Conservation (phyloP, 2,888 invertebrate genomes). For the Drosophila imparisetae region DNA sequence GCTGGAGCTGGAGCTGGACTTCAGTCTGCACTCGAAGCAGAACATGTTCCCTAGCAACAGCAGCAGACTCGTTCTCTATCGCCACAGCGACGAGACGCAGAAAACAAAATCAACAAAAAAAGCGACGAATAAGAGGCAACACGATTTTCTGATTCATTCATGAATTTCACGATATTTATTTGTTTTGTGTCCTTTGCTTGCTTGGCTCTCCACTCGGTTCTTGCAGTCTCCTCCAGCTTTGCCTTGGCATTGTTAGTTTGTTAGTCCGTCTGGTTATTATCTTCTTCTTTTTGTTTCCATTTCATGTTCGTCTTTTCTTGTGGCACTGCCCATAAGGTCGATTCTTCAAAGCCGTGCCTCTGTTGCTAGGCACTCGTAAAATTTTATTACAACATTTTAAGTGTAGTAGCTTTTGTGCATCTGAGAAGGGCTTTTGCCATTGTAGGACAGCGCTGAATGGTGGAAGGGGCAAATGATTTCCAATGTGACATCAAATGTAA, state of each 20-base stretch:
- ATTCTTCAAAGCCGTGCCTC: slow-evolving; percentile 31
- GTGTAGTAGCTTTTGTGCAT: slow-evolving; percentile 24
- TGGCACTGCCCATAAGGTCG: slow-evolving; percentile 1
- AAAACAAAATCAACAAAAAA: slow-evolving; percentile 4
- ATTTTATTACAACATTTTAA: slow-evolving; percentile 66
- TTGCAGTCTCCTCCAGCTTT: slow-evolving; percentile 8
- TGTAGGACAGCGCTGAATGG: background rate
- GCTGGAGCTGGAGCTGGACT: slow-evolving; percentile 21
- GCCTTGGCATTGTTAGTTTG: slow-evolving; percentile 43
- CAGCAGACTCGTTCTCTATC: slow-evolving; percentile 30
- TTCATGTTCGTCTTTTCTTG: slow-evolving; percentile 9
- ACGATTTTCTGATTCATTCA: slow-evolving; percentile 78
- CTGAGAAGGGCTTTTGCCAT: slow-evolving; percentile 12
- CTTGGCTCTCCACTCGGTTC: slow-evolving; percentile 14
- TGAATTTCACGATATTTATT: slow-evolving; percentile 74
- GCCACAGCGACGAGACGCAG: slow-evolving; percentile 14
- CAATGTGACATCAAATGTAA: slow-evolving; percentile 20
- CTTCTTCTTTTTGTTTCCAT: background rate
- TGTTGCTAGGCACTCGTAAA: slow-evolving; percentile 73
- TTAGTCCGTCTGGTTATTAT: slow-evolving; percentile 20
- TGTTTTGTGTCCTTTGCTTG: slow-evolving; percentile 61
- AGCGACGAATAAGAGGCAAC: slow-evolving; percentile 39
- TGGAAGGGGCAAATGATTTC: slow-evolving; percentile 3
- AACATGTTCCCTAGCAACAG: slow-evolving; percentile 57
- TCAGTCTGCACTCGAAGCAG: slow-evolving; percentile 17